Conservation (phyloP, 1,140 invertebrate genomes). For the Drosophila ficusphila region DNA sequence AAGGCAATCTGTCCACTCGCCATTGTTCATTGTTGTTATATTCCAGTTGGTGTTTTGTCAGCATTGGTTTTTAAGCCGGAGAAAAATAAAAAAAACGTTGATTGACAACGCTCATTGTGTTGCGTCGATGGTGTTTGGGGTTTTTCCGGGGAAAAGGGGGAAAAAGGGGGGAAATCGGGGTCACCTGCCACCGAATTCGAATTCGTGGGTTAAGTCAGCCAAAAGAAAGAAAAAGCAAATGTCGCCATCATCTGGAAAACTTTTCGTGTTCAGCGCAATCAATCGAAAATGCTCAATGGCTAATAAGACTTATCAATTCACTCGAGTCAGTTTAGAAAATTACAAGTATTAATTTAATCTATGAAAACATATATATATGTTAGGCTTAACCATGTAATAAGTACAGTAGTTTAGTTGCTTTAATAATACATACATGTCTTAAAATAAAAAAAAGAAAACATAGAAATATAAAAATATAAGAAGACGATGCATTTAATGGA, state of each 20-base stretch:
- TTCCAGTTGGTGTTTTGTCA: constrained; percentile 46
- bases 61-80: constrained; percentile 36
- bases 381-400: no score
- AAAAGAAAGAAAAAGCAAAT: not conserved
- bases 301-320: not conserved
- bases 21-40: constrained; percentile 44
- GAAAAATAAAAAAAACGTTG: constrained; percentile 27
- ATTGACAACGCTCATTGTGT: constrained; percentile 47
- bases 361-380: not conserved
- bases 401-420: no score
- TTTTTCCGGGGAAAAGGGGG: constrained; percentile 6
- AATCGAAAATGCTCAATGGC: constrained; percentile 12
- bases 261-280: constrained; percentile 17
- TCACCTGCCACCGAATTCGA: constrained; percentile 37
- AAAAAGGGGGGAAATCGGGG: not conserved
- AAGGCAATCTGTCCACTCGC: constrained; percentile 55
- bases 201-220: constrained; percentile 25
- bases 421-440: no score
- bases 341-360: not conserved
- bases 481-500: no score
- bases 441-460: no score
- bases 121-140: constrained; percentile 1
- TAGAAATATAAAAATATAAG: not conserved
- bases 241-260: constrained; percentile 12
- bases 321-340: not conserved